Conservation (phyloP, 2,797 vertebrate genomes). For the Furcifer pardalis region DNA sequence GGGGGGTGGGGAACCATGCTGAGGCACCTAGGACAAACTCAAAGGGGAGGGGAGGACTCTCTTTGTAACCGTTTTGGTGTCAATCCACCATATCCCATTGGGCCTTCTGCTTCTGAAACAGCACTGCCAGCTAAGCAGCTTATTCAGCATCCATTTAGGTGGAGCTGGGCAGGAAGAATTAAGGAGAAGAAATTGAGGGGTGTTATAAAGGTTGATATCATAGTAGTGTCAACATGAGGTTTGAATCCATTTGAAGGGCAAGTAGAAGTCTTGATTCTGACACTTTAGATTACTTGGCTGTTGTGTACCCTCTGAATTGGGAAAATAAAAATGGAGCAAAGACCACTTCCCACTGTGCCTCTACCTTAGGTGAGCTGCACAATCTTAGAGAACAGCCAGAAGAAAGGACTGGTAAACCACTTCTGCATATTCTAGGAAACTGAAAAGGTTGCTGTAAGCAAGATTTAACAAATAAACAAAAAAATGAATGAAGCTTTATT, state of each 20-base stretch:
- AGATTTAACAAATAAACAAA: too few species aligned
- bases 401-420: too few species aligned
- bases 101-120: not conserved
- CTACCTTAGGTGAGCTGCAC: too few species aligned
- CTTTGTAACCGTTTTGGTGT: not conserved
- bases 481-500: too few species aligned
- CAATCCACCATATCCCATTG: too few species aligned
- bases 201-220: not conserved
- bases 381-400: too few species aligned
- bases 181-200: not conserved
- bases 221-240: not conserved
- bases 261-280: too few species aligned
- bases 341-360: too few species aligned
- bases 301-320: not conserved
- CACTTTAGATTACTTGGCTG: too few species aligned
- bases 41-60: not conserved
- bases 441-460: too few species aligned
- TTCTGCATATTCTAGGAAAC: too few species aligned
- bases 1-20: not conserved
- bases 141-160: not conserved
- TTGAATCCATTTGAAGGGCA: too few species aligned
- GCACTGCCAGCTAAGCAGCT: not conserved
- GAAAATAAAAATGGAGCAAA: not conserved
- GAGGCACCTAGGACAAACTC: rapidly evolving
- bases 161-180: not conserved